phyloP scores from a whole-genome alignment of 2,888 invertebrate genomes.

The Digitonthophagus gazella region DNA sequence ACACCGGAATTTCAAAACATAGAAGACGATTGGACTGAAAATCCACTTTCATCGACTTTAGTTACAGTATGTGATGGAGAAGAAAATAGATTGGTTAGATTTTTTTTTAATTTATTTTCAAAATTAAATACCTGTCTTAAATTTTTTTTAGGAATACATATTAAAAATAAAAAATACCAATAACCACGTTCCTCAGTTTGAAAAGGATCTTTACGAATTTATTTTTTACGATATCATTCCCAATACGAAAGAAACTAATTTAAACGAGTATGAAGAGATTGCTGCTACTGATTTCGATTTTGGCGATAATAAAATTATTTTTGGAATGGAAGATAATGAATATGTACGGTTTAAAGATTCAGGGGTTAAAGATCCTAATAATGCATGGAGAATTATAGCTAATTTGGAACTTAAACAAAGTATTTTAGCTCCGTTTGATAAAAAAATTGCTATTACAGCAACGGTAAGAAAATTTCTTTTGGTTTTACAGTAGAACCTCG shows the following conservation, averaged over 20 bases:
- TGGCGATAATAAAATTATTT: slow-evolving; percentile 7
- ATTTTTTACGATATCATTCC: slow-evolving; percentile 20
- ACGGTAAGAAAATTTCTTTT: slow-evolving; percentile 10
- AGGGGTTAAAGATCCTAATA: background rate
- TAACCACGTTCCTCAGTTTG: slow-evolving; percentile 13
- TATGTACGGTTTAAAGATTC: background rate
- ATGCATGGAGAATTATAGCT: slow-evolving; percentile 4
- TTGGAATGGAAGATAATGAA: slow-evolving; percentile 16
- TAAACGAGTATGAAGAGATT: slow-evolving; percentile 13
- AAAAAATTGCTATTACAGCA: slow-evolving; percentile 18
- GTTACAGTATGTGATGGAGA: slow-evolving; percentile 12
- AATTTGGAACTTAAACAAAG: slow-evolving; percentile 2
- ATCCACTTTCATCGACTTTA: slow-evolving; percentile 1
- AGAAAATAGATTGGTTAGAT: slow-evolving; percentile 17
- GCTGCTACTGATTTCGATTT: slow-evolving; percentile 6
- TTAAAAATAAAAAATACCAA: slow-evolving; percentile 10
- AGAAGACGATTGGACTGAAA: slow-evolving; percentile 13
- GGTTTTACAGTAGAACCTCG: background rate
- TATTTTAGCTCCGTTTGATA: slow-evolving; percentile 18
- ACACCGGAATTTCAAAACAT: slow-evolving; percentile 10
- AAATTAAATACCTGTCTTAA: background rate
- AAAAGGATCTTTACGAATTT: slow-evolving; percentile 9
- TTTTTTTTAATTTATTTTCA: background rate
- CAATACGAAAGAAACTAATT: slow-evolving; percentile 12
- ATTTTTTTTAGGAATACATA: slow-evolving; percentile 18